phyloP scores from a whole-genome alignment of 2,888 invertebrate species.

The Ophion slaviceki region DNA sequence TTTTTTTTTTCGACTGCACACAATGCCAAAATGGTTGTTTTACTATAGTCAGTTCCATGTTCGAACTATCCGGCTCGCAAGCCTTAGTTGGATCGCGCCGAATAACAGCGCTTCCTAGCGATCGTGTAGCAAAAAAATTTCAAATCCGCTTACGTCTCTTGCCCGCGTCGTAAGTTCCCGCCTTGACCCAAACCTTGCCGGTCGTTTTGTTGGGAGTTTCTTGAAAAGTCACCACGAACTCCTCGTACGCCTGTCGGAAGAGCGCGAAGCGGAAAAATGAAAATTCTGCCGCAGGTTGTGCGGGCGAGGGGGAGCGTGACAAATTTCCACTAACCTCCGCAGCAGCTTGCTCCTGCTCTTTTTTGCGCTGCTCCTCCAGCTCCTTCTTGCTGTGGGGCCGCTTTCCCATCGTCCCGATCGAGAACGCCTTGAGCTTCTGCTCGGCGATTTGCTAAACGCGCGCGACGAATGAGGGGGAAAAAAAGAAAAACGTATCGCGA shows the following conservation, averaged over 20 bases:
- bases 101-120: too few species aligned
- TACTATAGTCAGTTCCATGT: too few species aligned
- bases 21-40: too few species aligned
- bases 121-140: neutral
- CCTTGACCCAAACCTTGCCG: constrained; percentile 98
- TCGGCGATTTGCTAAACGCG: constrained; percentile 86
- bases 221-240: constrained; percentile 98
- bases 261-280: constrained; percentile 2
- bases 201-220: constrained; percentile 91
- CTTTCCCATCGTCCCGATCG: constrained; percentile 90
- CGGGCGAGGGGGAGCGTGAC: neutral
- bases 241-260: constrained; percentile 93
- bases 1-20: too few species aligned
- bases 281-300: too few species aligned
- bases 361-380: constrained; percentile 93
- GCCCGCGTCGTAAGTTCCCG: constrained; percentile 98
- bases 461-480: constrained; percentile 16
- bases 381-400: constrained; percentile 92
- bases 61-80: too few species aligned
- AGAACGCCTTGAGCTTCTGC: constrained; percentile 91
- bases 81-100: too few species aligned
- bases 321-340: constrained; percentile 89
- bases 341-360: constrained; percentile 95
- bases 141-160: constrained; percentile 89
- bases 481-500: neutral